Evolutionary conservation across 2,113 vertebrate species (phyloP).

Genomic region (Tor tambroides): DNA sequence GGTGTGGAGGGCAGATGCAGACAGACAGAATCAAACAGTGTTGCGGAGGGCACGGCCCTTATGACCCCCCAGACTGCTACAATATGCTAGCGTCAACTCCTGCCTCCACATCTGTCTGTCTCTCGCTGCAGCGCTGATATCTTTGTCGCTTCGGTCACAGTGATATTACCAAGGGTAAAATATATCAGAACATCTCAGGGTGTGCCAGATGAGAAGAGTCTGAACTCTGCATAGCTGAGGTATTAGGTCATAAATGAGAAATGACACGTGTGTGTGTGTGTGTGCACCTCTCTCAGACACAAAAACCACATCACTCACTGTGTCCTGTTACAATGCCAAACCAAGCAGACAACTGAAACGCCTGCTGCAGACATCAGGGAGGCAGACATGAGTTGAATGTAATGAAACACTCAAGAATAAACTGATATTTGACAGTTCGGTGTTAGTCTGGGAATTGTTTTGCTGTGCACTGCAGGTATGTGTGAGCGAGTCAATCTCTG

Average conservation of each 20-base stretch:
- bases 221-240: conserved; percentile 21
- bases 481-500: background rate
- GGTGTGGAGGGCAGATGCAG: conserved; percentile 45
- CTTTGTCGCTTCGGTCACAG: conserved; percentile 29
- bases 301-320: background rate
- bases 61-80: conserved; percentile 11
- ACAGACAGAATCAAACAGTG: background rate
- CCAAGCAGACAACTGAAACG: background rate
- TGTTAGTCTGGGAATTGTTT: background rate
- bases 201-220: background rate
- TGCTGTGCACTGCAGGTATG: background rate
- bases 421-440: conserved; percentile 2
- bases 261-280: conserved; percentile 2
- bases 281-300: background rate
- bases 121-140: background rate
- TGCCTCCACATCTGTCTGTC: conserved; percentile 11
- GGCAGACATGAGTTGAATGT: conserved; percentile 21
- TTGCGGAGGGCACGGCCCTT: conserved; percentile 32
- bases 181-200: background rate
- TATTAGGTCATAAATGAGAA: conserved; percentile 15
- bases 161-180: background rate
- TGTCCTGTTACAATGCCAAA: conserved; percentile 20
- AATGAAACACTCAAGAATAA: conserved; percentile 19
- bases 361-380: conserved; percentile 10
- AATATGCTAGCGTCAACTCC: conserved; percentile 31